Conservation (phyloP, 2,113 vertebrate genomes). For the Elaphurus davidianus region DNA sequence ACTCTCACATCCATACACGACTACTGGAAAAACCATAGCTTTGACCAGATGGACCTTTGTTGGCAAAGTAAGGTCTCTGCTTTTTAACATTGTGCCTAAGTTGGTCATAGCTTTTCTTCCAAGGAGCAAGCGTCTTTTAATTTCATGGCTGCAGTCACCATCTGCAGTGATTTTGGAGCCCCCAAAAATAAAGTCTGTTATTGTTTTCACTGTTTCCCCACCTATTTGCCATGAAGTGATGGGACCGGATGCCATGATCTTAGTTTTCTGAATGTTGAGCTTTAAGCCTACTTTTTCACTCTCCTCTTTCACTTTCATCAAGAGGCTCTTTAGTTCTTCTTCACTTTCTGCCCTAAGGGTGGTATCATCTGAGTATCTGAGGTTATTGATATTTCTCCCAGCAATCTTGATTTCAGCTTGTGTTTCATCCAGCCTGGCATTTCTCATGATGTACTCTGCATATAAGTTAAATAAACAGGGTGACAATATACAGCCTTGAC, state of each 20-base stretch:
- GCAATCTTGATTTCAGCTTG: not conserved
- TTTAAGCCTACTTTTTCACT: not conserved
- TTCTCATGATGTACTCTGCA: not conserved
- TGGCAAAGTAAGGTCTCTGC: not conserved
- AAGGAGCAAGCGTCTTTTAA: not conserved
- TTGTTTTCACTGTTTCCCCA: not conserved
- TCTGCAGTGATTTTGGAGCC: not conserved
- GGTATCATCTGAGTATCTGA: not conserved
- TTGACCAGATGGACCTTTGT: not conserved
- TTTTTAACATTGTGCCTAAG: not conserved
- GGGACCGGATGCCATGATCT: not conserved
- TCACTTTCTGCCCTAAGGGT: not conserved
- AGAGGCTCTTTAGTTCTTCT: not conserved
- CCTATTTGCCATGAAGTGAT: not conserved
- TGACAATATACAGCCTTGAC: not conserved
- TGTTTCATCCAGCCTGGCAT: not conserved
- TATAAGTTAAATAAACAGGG: not conserved
- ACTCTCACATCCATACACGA: not conserved
- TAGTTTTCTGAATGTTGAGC: not conserved
- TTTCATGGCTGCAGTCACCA: not conserved
- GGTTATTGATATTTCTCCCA: not conserved
- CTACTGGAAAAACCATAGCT: not conserved
- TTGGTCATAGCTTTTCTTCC: not conserved
- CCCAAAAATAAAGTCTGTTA: accelerated
- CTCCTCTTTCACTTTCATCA: not conserved